These are phyloP conservation scores for Promerops cafer DNA, from an alignment of 2,113 vertebrate species.

Conservation along the genomic window DNA sequence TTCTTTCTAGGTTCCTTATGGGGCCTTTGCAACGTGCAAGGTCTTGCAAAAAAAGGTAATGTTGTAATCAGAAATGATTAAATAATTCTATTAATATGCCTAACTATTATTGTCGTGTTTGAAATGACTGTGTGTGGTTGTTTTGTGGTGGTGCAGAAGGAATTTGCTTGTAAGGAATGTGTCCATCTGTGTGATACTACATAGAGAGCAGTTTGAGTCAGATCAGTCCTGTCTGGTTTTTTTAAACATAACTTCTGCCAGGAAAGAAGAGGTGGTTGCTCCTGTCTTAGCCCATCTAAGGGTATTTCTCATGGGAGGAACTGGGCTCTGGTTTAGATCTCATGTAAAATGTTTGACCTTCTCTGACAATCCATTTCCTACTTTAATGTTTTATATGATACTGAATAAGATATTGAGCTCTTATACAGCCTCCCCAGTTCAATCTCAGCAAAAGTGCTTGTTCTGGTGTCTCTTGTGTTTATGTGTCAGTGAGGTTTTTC, in stretches of 20 bases:
- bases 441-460: background rate
- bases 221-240: background rate
- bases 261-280: background rate
- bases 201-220: background rate
- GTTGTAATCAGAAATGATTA: background rate
- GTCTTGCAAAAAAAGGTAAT: slow-evolving; percentile 95
- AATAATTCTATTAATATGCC: background rate
- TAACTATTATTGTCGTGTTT: background rate
- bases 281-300: background rate
- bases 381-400: background rate
- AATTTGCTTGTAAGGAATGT: background rate
- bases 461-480: background rate
- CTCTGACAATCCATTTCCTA: background rate
- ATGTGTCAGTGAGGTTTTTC: background rate
- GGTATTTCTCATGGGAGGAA: background rate
- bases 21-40: slow-evolving; percentile 87
- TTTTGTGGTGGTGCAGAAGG: background rate
- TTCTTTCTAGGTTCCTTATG: slow-evolving; percentile 81
- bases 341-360: background rate
- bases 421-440: background rate
- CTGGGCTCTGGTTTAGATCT: background rate
- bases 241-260: background rate
- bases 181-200: background rate
- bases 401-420: background rate
- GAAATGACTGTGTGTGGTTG: background rate